These are phyloP conservation scores for Stegodyphus mimosarum DNA, from an alignment of 1,140 invertebrate species.

Conservation along the genomic window DNA sequence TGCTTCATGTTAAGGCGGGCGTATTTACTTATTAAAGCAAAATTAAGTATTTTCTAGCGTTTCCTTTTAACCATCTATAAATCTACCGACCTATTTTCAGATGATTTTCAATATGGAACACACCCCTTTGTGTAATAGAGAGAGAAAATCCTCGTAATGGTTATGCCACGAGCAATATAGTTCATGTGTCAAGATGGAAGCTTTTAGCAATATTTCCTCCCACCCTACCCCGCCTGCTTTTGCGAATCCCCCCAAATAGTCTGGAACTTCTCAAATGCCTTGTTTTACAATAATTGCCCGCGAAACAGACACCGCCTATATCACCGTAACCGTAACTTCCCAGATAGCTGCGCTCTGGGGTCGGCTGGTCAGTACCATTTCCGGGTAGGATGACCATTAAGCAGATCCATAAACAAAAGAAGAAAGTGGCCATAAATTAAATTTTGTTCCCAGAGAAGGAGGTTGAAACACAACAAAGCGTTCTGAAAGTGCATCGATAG, in stretches of 20 bases:
- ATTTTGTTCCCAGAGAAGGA: not conserved
- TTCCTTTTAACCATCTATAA: too few species aligned
- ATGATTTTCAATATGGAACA: not conserved
- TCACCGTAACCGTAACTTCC: constrained; percentile 11
- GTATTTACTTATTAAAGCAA: too few species aligned
- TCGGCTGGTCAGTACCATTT: constrained; percentile 14
- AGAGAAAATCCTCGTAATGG: constrained; percentile 35
- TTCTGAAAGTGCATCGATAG: too few species aligned
- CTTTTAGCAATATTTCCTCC: constrained; percentile 32
- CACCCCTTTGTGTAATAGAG: constrained; percentile 16
- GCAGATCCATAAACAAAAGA: constrained; percentile 11
- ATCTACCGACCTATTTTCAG: too few species aligned
- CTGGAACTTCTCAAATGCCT: constrained; percentile 57
- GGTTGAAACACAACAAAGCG: too few species aligned
- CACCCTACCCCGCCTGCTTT: not conserved
- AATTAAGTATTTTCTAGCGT: too few species aligned
- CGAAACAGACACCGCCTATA: constrained; percentile 40
- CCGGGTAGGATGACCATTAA: constrained; percentile 18
- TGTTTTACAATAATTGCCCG: constrained; percentile 58
- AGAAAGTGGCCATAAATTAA: constrained; percentile 25
- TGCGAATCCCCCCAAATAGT: not conserved
- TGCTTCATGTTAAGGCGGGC: too few species aligned
- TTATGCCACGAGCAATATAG: constrained; percentile 41
- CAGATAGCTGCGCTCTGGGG: not conserved
- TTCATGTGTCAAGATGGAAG: constrained; percentile 27